Conservation (phyloP, 2,797 vertebrate species). For the Neomorphus geoffroyi region DNA sequence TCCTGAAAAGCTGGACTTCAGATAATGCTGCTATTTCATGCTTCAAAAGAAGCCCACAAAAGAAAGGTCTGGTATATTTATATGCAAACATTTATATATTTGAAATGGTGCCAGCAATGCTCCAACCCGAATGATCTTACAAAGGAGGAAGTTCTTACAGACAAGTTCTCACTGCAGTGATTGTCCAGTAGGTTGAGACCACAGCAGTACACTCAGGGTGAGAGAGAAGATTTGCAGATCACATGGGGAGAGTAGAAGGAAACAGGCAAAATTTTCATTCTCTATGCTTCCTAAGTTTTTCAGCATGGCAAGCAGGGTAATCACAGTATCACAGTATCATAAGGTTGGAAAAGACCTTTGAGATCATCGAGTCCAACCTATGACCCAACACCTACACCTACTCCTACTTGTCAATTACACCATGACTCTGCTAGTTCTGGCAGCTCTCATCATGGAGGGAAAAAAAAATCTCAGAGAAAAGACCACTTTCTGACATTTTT, state of each 20-base stretch:
- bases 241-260: not conserved
- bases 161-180: not conserved
- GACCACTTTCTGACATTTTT: not conserved
- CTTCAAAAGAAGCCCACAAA: not conserved
- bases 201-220: fast-evolving
- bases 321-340: no score
- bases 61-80: not conserved
- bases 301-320: not conserved
- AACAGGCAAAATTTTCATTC: not conserved
- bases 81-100: not conserved
- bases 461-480: not conserved
- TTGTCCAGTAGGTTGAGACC: not conserved
- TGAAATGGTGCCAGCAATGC: not conserved
- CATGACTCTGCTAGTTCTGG: not conserved
- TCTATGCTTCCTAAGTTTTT: not conserved
- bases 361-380: no score
- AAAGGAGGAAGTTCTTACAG: not conserved
- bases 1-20: not conserved
- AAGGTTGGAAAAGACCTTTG: no score
- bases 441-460: not conserved
- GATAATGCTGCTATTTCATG: not conserved
- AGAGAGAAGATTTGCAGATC: not conserved
- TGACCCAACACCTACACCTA: no score
- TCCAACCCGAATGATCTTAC: not conserved
- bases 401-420: no score